Percentiles rank a stretch among this genome's conserved stretches.
These are phyloP conservation scores for Mesorhabditis sp. DNA, from an alignment of 2,888 invertebrate genomes.

Conservation along the genomic window DNA sequence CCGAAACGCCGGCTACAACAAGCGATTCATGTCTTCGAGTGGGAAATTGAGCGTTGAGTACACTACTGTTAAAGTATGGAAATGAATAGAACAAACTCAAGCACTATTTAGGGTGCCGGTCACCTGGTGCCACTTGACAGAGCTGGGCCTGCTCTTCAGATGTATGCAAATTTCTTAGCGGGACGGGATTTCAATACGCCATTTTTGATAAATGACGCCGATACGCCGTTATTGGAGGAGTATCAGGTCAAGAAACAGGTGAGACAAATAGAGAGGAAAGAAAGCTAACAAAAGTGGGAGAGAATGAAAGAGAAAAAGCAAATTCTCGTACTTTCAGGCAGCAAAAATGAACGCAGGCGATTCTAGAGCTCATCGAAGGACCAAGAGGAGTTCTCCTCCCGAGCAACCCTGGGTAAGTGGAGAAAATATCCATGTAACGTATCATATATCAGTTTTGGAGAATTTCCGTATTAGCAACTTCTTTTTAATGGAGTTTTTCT, in stretches of 20 bases:
- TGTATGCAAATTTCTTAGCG: not conserved
- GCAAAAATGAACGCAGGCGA: not conserved
- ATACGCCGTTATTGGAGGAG: not conserved
- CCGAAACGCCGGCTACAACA: constrained; percentile 7
- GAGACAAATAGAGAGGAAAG: not conserved
- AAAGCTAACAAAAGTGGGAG: too few relatives aligned
- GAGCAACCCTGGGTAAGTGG: not conserved
- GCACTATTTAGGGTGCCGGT: constrained; percentile 5
- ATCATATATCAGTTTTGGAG: too few relatives aligned
- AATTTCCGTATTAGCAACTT: not conserved
- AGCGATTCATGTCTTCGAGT: not conserved
- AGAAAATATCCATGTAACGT: not conserved
- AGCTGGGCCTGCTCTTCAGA: constrained; percentile 6
- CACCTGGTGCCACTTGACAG: not conserved
- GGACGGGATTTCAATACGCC: not conserved
- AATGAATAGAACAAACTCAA: not conserved
- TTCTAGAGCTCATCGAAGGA: not conserved
- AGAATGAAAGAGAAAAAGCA: too few relatives aligned
- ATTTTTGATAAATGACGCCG: constrained; percentile 1
- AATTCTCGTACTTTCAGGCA: not conserved
- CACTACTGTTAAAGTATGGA: constrained; percentile 4
- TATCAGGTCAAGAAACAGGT: constrained; percentile 1
- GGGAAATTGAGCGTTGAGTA: not conserved
- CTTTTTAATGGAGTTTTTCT: not conserved
- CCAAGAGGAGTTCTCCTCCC: not conserved